Evolutionary conservation across 2,888 invertebrate species (phyloP), one percentile per base, ranked within the genome.

Genomic region (Mythimna vitellina): DNA sequence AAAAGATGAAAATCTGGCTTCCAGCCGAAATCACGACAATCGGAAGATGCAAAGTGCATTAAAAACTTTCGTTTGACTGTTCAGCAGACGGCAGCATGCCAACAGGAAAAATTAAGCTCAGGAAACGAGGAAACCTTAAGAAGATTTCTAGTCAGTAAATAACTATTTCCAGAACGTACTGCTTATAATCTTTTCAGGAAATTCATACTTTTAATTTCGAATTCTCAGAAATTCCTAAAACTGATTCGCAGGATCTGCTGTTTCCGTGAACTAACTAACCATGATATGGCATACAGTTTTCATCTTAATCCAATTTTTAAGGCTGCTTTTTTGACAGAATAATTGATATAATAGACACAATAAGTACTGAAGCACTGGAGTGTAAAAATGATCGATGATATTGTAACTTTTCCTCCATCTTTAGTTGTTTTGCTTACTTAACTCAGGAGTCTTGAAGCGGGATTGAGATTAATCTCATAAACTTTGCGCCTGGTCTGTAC

Each of bases 11-110:
- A 65, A 58, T 46, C 65, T 80, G 63, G 76, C 67, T 65, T n/a
- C 3, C 22, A 65, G 70, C 80, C 51, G 80, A 76, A 65, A 80
- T 67, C 38, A 38, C 46, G 35, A 32, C 35, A 57, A 46, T 9
- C 29, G 20, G n/a, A 51, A 66, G 42, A 70, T 53, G 62, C 25
- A 51, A 69, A 68, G 17, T 64, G 72, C 72, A 65, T 64, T 54
- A 42, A 61, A 62, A 65, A 73, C 64, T 66, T 66, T 67, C 10
- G 64, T 80, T 69, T 42, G 53, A 38, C 32, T 70, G 49, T 61
- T 66, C n/a, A 58, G 57, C 54, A 72, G 8, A 46, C 57, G 81
- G 81, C 70, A 76, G 17, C 29, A n/a, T 81, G 73, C 73, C 73
- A 80, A 77, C 64, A 57, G 66, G 57, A 62, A 70, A 25, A 64